These are phyloP conservation scores for Colaptes auratus DNA, from an alignment of 2,113 vertebrate species.

Conservation along the genomic window DNA sequence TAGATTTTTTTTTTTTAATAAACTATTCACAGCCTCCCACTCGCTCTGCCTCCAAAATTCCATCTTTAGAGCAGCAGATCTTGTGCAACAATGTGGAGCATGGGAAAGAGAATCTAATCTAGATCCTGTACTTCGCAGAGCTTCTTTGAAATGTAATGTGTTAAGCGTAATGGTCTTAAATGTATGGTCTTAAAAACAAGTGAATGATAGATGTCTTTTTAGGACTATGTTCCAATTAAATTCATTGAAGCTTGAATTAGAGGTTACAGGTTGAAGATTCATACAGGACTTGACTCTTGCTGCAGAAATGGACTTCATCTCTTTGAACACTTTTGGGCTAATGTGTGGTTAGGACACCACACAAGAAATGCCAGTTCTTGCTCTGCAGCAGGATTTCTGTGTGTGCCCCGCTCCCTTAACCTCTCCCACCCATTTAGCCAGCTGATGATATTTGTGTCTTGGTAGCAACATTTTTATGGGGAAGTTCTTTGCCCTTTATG, in stretches of 20 bases:
- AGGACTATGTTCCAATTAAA: not conserved
- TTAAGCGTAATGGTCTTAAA: not conserved
- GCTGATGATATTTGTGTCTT: not conserved
- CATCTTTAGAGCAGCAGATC: constrained; percentile 21
- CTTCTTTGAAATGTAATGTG: not conserved
- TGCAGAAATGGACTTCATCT: not conserved
- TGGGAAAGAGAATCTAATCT: constrained; percentile 7
- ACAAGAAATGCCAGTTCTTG: not conserved
- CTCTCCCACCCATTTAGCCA: constrained; percentile 40
- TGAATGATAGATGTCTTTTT: not conserved
- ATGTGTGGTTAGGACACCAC: not conserved
- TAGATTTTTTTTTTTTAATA: constrained; percentile 40
- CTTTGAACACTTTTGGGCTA: not conserved
- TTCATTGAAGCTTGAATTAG: not conserved
- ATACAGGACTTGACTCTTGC: not conserved
- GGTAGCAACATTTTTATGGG: not conserved
- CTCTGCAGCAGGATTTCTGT: not conserved
- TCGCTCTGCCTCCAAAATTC: constrained; percentile 63
- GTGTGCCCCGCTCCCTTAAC: not conserved
- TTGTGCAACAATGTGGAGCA: constrained; percentile 48
- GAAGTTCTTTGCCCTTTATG: constrained; percentile 17
- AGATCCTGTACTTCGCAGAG: not conserved
- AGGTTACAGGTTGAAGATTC: not conserved
- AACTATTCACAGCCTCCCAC: constrained; percentile 58
- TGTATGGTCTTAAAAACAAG: not conserved